These are phyloP conservation scores for Phallusia fumigata DNA, from an alignment of 23 tunicate species.

Conservation along the genomic window DNA sequence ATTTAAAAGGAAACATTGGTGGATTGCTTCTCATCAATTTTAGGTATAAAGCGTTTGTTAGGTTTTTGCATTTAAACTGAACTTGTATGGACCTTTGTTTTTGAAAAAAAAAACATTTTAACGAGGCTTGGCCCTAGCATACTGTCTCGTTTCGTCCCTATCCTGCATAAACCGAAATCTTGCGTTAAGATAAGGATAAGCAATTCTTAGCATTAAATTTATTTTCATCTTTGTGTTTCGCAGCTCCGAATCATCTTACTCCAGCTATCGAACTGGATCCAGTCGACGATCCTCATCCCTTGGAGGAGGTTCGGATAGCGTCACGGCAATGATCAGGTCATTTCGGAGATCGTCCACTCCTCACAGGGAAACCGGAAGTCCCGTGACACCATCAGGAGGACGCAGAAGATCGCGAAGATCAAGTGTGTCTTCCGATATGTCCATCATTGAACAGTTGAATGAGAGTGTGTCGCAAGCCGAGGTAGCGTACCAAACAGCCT, in stretches of 20 bases:
- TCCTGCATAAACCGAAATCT: too few species aligned
- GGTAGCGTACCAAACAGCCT: constrained; percentile 8
- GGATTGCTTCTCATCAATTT: too few species aligned
- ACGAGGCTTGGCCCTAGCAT: too few species aligned
- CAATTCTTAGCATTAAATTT: too few species aligned
- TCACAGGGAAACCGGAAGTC: constrained; percentile 13
- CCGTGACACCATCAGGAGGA: neutral
- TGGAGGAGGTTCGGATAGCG: neutral
- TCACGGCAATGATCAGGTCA: constrained; percentile 38
- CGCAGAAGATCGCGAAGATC: constrained; percentile 31
- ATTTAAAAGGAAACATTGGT: too few species aligned
- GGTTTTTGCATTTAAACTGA: too few species aligned
- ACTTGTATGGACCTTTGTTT: too few species aligned
- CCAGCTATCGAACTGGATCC: constrained; percentile 32
- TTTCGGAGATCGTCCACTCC: constrained; percentile 81
- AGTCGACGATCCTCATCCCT: constrained; percentile 29
- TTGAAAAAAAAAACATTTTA: too few species aligned
- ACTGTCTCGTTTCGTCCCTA: too few species aligned
- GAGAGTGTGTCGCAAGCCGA: constrained; percentile 41
- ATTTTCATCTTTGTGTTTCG: too few species aligned
- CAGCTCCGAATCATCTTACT: constrained; percentile 52
- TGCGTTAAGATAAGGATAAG: too few species aligned
- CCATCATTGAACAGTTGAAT: constrained; percentile 35
- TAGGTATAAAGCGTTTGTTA: too few species aligned
- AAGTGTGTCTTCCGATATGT: constrained; percentile 32